Evolutionary conservation across 2,797 vertebrate species (phyloP).

Genomic region (Arrhamphus sclerolepis): DNA sequence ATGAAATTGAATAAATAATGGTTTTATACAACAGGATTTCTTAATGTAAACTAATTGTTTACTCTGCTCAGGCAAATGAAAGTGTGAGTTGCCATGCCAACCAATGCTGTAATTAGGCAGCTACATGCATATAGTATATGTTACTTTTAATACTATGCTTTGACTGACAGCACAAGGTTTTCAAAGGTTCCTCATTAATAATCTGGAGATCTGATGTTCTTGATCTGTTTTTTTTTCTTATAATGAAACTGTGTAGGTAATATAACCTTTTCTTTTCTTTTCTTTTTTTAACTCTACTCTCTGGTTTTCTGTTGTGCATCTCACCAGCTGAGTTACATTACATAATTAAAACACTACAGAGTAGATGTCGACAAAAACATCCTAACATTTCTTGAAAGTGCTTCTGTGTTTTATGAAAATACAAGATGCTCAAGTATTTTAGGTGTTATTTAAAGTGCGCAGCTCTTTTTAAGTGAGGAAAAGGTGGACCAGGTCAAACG

Average conservation of each 20-base stretch:
- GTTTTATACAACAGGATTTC: conserved; percentile 23
- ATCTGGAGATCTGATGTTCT: conserved; percentile 20
- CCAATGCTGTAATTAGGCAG: conserved; percentile 36
- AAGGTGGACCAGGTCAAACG: no score
- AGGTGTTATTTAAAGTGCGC: background rate
- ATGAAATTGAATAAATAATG: conserved; percentile 6
- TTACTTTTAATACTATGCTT: conserved; percentile 40
- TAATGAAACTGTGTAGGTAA: conserved; percentile 9
- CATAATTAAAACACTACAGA: background rate
- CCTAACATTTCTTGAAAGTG: background rate
- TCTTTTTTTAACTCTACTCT: background rate
- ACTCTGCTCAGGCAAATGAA: conserved; percentile 29
- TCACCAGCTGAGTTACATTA: background rate
- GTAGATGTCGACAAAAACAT: background rate
- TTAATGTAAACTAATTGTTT: conserved; percentile 27
- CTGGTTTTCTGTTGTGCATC: background rate
- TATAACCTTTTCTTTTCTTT: background rate
- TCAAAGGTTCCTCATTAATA: conserved; percentile 27
- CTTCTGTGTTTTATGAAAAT: background rate
- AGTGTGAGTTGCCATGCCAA: conserved; percentile 25
- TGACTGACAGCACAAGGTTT: conserved; percentile 23
- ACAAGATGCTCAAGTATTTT: background rate
- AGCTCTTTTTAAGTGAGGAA: background rate
- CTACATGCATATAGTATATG: conserved; percentile 13
- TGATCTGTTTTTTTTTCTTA: conserved; percentile 20